A percentile compares a stretch with the other conserved stretches of the same genome.
Conservation (phyloP, 2,888 invertebrate species). For the Aphodius granarius region DNA sequence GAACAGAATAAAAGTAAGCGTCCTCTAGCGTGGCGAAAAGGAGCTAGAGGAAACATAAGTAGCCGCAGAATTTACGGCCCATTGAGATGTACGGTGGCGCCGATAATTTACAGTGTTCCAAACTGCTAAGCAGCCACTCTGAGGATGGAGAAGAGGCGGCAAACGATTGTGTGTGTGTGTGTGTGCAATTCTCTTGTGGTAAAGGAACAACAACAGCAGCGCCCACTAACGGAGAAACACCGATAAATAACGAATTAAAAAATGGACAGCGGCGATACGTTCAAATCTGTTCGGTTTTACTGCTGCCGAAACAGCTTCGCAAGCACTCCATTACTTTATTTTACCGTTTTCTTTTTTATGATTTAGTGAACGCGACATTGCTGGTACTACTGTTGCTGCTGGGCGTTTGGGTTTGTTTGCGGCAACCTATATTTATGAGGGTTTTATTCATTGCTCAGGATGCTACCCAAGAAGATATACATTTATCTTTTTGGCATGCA, state of each 20-base stretch:
- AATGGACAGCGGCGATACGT: slow-evolving; percentile 8
- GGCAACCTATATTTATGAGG: slow-evolving; percentile 6
- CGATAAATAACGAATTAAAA: slow-evolving; percentile 14
- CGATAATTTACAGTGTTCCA: slow-evolving; percentile 6
- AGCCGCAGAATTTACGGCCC: not conserved
- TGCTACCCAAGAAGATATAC: not conserved
- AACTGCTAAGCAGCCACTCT: slow-evolving; percentile 2
- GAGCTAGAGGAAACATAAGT: not conserved
- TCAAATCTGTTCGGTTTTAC: not conserved
- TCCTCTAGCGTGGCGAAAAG: not conserved
- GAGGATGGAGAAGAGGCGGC: not conserved
- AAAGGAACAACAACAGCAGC: not conserved
- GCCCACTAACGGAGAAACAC: not conserved
- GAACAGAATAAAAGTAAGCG: not conserved
- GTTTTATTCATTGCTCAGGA: slow-evolving; percentile 12
- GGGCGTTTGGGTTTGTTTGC: not conserved
- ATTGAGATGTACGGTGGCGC: not conserved
- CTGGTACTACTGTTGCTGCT: not conserved
- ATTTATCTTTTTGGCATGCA: not conserved
- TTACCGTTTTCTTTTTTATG: not conserved
- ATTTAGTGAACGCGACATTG: not conserved
- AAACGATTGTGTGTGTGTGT: slow-evolving; percentile 8
- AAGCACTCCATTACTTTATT: slow-evolving; percentile 3
- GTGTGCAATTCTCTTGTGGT: slow-evolving; percentile 9
- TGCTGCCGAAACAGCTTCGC: not conserved